Evolutionary conservation across 2,888 invertebrate species (phyloP).

Genomic region (Oscheius sp.): DNA sequence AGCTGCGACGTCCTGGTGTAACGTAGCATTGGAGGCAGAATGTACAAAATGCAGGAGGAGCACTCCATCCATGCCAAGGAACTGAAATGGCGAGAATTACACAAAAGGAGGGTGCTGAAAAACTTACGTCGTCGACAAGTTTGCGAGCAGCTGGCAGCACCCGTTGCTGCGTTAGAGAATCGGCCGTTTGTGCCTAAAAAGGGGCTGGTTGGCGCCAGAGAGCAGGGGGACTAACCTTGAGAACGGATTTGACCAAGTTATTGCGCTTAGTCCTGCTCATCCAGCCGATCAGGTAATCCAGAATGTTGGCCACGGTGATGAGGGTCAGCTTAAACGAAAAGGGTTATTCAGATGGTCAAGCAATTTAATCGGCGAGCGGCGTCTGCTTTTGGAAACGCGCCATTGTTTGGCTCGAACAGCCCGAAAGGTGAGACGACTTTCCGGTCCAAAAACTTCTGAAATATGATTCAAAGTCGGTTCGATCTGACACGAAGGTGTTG

Average conservation of each 20-base stretch:
- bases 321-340: not conserved
- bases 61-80: slow-evolving; percentile 13
- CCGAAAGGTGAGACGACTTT: too few relatives aligned
- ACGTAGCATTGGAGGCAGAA: not conserved
- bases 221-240: not conserved
- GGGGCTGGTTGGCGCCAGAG: not conserved
- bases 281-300: not conserved
- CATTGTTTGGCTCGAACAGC: too few relatives aligned
- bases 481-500: too few relatives aligned
- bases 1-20: not conserved
- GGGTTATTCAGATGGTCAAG: too few relatives aligned
- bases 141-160: not conserved
- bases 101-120: not conserved
- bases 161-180: not conserved
- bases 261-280: not conserved
- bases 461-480: too few relatives aligned
- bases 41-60: slow-evolving; percentile 17
- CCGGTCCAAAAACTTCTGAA: too few relatives aligned
- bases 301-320: not conserved
- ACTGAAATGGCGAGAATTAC: not conserved
- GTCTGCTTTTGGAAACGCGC: too few relatives aligned
- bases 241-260: not conserved
- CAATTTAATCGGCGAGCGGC: too few relatives aligned
- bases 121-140: slow-evolving; percentile 8
- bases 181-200: slow-evolving; percentile 1